phyloP scores from a whole-genome alignment of 2,888 invertebrate species.

The Drosophila fulvimacula region DNA sequence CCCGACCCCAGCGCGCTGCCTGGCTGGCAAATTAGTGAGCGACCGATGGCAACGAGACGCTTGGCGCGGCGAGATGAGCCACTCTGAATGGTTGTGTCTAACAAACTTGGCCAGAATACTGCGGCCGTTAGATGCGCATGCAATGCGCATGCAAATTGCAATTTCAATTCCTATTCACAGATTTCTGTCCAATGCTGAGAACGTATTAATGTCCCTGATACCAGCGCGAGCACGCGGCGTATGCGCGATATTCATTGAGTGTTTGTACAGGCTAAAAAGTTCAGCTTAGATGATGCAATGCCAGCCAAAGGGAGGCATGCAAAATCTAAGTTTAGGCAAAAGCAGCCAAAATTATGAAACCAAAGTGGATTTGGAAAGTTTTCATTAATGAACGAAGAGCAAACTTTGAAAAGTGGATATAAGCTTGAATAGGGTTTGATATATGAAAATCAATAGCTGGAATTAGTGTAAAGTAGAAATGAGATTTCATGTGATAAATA shows the following conservation, averaged over 20 bases:
- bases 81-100: slow-evolving; percentile 34
- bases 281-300: background rate
- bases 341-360: background rate
- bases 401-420: background rate
- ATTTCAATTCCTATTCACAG: slow-evolving; percentile 40
- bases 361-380: background rate
- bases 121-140: slow-evolving; percentile 24
- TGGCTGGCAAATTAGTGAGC: slow-evolving; percentile 26
- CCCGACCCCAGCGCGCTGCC: background rate
- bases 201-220: slow-evolving; percentile 27
- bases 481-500: background rate
- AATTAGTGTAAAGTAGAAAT: background rate
- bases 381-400: background rate
- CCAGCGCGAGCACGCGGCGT: slow-evolving; percentile 28
- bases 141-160: slow-evolving; percentile 47
- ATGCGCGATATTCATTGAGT: slow-evolving; percentile 40
- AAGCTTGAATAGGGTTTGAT: background rate
- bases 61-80: slow-evolving; percentile 6
- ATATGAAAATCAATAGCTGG: background rate
- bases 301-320: background rate
- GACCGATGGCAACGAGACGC: slow-evolving; percentile 6
- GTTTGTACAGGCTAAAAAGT: background rate
- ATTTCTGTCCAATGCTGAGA: slow-evolving; percentile 30
- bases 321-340: background rate
- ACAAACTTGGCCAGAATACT: slow-evolving; percentile 51